Evolutionary conservation across 2,113 vertebrate species (phyloP), one percentile per base, ranked within the genome.

Genomic region (Lagopus leucura): DNA sequence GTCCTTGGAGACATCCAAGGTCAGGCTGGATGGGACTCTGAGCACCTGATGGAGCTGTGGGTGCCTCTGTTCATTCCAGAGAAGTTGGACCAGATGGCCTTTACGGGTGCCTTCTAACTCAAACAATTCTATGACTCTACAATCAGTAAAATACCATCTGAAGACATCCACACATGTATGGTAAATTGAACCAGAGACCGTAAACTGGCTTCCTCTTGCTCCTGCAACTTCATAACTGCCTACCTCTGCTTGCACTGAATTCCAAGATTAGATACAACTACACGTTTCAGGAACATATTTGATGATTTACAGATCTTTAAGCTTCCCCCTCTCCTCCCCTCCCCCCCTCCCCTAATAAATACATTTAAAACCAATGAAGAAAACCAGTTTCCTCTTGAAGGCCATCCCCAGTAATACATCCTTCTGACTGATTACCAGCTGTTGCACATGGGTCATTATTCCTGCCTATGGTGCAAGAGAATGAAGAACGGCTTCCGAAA

Each of bases 261-360:
- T 5, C 45, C 42, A 88, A 75, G n/a, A 43, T 43, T 22, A 81
- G 65, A 75, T n/a, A 54, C 20, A 82, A 8, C 10, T 8, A 64
- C 12, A 24, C 4, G 21, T 72, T 72, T 61, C 8, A 21, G 14
- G 30, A 57, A 71, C 2, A 19, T 34, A 70, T 42, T 43, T 61
- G 38, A 67, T 18, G 13, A 27, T 83, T 77, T 81, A 70, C 54
- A 69, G 5, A 6, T 40, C 24, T 40, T 38, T 38, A 38, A 38
- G 38, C 38, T 38, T 38, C 4, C 38, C 38, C 36, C 38, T 10
- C 9, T 4, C 38, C 38, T 38, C 38, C 38, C 5, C 38, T 4
- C 3, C 38, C 36, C 5, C 38, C 5, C 3, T 18, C 3, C 2
- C 7, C 13, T 6, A 5, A 11, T 13, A 58, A 38, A 65, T 20